A percentile compares a stretch with the other conserved stretches of the same genome.
phyloP scores from a whole-genome alignment of 1,140 invertebrate species.

The Diabrotica undecimpunctata region DNA sequence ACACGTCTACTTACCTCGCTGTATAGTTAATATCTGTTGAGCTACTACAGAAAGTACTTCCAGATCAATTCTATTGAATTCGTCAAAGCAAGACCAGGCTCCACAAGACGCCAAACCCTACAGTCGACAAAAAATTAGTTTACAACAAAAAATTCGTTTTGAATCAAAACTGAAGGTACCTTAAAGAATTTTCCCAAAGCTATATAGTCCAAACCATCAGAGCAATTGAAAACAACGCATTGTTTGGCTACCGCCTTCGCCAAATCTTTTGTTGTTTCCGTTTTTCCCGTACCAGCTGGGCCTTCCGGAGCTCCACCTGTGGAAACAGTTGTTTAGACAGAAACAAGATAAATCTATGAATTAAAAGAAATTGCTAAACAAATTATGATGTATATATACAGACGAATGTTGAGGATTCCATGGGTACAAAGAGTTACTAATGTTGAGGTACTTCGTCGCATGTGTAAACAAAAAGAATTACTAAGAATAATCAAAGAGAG shows the following conservation, averaged over 20 bases:
- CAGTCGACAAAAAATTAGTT: conserved; percentile 5
- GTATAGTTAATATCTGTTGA: conserved; percentile 82
- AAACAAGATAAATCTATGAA: no score
- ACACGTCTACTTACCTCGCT: conserved; percentile 48
- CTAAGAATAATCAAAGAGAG: no score
- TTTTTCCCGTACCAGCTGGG: conserved; percentile 93
- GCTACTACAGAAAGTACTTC: conserved; percentile 91
- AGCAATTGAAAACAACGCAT: conserved; percentile 96
- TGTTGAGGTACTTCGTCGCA: no score
- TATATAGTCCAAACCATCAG: conserved; percentile 87
- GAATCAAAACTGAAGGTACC: conserved; percentile 41
- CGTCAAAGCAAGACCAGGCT: conserved; percentile 96
- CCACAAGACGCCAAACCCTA: conserved; percentile 89
- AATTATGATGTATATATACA: no score
- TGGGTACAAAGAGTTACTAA: no score
- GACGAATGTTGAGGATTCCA: no score
- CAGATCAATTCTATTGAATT: conserved; percentile 84
- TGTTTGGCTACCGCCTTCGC: conserved; percentile 95
- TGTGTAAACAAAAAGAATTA: no score
- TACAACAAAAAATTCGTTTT: neutral
- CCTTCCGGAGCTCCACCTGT: conserved; percentile 86
- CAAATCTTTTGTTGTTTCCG: conserved; percentile 94
- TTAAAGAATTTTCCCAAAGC: conserved; percentile 96
- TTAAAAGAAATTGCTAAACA: no score
- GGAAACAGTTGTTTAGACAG: neutral